Evolutionary conservation across 2,888 invertebrate genomes (phyloP).

Genomic region (Ornithoptera alexandrae): DNA sequence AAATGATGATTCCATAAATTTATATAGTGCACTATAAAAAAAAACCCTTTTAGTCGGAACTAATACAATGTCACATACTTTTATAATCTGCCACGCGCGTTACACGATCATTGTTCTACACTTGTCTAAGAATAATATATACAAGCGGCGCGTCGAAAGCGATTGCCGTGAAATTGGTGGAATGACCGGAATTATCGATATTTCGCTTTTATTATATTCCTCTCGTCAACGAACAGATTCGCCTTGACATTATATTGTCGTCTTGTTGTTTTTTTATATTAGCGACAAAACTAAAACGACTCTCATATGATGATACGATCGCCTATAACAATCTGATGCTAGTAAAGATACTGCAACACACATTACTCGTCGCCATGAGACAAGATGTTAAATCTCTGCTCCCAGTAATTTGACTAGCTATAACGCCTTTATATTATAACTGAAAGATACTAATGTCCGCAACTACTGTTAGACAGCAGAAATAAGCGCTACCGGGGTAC

Average conservation of each 20-base stretch:
- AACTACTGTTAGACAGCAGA: too few relatives aligned
- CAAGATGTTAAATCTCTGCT: too few relatives aligned
- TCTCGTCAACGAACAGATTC: constrained; percentile 44
- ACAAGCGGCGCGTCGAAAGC: constrained; percentile 48
- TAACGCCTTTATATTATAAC: too few relatives aligned
- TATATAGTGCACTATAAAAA: constrained; percentile 78
- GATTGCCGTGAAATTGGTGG: constrained; percentile 66
- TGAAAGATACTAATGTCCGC: too few relatives aligned
- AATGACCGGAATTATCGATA: constrained; percentile 53
- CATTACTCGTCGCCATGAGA: too few relatives aligned
- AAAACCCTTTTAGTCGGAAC: constrained; percentile 54
- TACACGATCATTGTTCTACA: constrained; percentile 57
- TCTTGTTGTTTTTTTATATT: constrained; percentile 15
- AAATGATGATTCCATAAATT: constrained; percentile 79
- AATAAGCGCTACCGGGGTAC: too few relatives aligned
- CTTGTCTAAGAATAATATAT: constrained; percentile 37
- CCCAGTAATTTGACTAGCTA: too few relatives aligned
- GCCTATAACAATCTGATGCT: too few relatives aligned
- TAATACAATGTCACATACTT: constrained; percentile 70
- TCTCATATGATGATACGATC: too few relatives aligned
- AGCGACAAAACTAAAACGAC: too few relatives aligned
- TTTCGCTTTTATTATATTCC: constrained; percentile 47
- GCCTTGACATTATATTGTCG: constrained; percentile 58
- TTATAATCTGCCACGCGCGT: constrained; percentile 60
- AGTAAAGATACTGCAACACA: too few relatives aligned